Evolutionary conservation across 2,113 vertebrate genomes (phyloP), one percentile per base, ranked within the genome.

Genomic region (Brachirus orientalis): DNA sequence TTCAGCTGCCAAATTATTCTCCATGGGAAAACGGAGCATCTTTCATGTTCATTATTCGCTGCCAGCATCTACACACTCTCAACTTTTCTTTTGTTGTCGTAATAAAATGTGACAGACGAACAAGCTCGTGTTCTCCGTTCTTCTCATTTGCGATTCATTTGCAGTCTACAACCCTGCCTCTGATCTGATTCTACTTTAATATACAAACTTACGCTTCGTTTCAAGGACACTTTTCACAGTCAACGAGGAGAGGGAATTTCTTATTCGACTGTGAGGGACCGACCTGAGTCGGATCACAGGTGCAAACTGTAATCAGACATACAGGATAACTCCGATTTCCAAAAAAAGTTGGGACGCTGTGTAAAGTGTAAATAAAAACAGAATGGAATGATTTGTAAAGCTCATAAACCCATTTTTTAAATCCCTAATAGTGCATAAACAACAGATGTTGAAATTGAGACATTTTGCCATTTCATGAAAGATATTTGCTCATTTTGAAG

Each of bases 111-210:
- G 60, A 57, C 70, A n/a, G n/a, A n/a, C n/a, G n/a, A n/a, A n/a
- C n/a, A 63, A 9, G 22, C 61, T 16, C 84, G 44, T 87, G 70
- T 85, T 83, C 67, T 75, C 22, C 0, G 1, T 28, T 69, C n/a
- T n/a, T n/a, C n/a, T n/a, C n/a, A n/a, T n/a, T n/a, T n/a, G n/a
- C n/a, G n/a, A n/a, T n/a, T n/a, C n/a, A n/a, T n/a, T n/a, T n/a
- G n/a, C n/a, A n/a, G n/a, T n/a, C 59, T 70, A 78, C 85, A 75
- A 81, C 53, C 59, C 10, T 6, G 19, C 18, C 20, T 76, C 45
- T 80, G 61, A 65, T 77, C 55, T 43, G 1, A 33, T 51, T 10
- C 63, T 55, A 61, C 44, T 79, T n/a, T n/a, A 74, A 75, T 36
- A 51, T 50, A 4, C 65, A 63, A 46, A 41, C 28, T 51, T 41